A percentile compares a stretch with the other conserved stretches of the same genome.
Conservation (phyloP, 2,113 vertebrate genomes). For the Genyomyrus donnyi region DNA sequence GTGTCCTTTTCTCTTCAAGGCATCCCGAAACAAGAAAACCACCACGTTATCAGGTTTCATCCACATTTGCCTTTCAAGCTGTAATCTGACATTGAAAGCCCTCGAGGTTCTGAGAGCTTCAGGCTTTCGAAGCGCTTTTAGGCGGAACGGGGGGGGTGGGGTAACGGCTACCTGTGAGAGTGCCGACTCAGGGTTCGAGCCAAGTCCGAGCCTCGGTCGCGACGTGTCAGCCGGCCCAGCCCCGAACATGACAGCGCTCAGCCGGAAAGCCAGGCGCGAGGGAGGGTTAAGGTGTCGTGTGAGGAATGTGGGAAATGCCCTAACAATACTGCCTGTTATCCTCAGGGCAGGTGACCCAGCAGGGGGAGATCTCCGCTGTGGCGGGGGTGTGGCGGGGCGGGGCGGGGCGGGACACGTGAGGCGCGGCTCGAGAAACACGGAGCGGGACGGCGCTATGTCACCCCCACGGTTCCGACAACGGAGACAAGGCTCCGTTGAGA, state of each 20-base stretch:
- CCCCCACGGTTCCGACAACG: not conserved
- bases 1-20: not conserved
- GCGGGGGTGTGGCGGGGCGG: not conserved
- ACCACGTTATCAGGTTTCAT: constrained; percentile 33
- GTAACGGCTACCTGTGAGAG: constrained; percentile 51
- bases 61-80: constrained; percentile 33
- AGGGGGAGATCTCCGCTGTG: constrained; percentile 31
- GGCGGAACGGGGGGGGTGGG: constrained; percentile 50
- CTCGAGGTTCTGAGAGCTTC: constrained; percentile 31
- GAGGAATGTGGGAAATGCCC: constrained; percentile 60
- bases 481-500: constrained; percentile 8
- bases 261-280: constrained; percentile 62
- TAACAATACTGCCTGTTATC: constrained; percentile 51
- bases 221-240: constrained; percentile 60
- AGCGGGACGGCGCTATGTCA: not conserved
- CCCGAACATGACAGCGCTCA: constrained; percentile 38
- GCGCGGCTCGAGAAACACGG: not conserved
- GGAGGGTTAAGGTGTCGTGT: constrained; percentile 49
- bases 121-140: constrained; percentile 43
- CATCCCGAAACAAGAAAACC: constrained; percentile 5
- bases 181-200: constrained; percentile 47
- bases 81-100: constrained; percentile 40
- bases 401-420: not conserved
- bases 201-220: constrained; percentile 54
- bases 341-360: constrained; percentile 55